Evolutionary conservation across 53 echinoderm and acorn worm genomes (phyloP).

Genomic region (Paelopatides confundens): DNA sequence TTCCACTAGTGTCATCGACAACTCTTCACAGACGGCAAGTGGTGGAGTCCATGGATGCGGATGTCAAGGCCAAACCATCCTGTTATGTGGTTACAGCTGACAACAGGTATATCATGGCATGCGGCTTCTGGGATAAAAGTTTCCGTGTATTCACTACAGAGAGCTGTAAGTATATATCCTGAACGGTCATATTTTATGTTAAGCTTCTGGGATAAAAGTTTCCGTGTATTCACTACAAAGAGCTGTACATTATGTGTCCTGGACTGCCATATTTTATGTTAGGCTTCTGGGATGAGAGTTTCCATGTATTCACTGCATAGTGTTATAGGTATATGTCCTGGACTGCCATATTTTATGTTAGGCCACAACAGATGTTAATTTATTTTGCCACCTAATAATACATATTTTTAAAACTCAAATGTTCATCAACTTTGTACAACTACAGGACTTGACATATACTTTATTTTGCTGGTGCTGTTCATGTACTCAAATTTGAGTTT

Average conservation of each 20-base stretch:
- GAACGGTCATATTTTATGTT: slow-evolving; percentile 37
- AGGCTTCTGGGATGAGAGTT: slow-evolving; percentile 99
- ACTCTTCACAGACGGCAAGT: slow-evolving; percentile 96
- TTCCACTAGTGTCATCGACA: slow-evolving; percentile 77
- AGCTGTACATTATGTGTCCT: slow-evolving; percentile 69
- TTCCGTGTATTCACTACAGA: slow-evolving; percentile 95
- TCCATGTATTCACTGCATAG: slow-evolving; percentile 89
- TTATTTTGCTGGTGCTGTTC: too few species aligned
- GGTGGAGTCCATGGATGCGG: slow-evolving; percentile 92
- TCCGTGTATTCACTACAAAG: slow-evolving; percentile 90
- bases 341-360: slow-evolving; percentile 37
- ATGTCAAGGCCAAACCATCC: slow-evolving; percentile 89
- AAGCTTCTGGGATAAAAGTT: slow-evolving; percentile 99
- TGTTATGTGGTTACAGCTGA: slow-evolving; percentile 97
- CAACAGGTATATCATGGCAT: slow-evolving; percentile 96
- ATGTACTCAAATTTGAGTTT: too few species aligned
- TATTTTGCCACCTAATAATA: too few species aligned
- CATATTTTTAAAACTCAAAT: too few species aligned
- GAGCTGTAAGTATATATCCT: slow-evolving; percentile 73
- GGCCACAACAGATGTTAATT: too few species aligned
- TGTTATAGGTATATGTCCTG: slow-evolving; percentile 66
- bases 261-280: slow-evolving; percentile 33
- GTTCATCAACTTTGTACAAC: too few species aligned
- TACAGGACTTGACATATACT: too few species aligned
- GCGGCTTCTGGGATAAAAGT: slow-evolving; percentile 99